Base-by-base conservation (phyloP, 2,113 vertebrate species). In the Craseonycteris thonglongyai region DNA sequence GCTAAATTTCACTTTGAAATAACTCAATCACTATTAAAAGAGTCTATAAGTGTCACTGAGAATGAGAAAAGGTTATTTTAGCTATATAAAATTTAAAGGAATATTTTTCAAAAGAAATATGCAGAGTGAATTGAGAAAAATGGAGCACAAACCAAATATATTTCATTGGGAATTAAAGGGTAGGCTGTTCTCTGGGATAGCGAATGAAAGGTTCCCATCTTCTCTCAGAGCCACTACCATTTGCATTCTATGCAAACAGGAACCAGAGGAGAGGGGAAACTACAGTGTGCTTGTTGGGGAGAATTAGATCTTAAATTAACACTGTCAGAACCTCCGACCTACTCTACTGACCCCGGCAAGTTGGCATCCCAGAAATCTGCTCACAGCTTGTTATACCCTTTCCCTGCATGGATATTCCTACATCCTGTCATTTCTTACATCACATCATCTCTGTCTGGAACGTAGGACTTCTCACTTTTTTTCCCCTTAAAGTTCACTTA, bases 1-100 rank as follows among this genome's bases (percentile, higher is more conserved):
- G 78, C 56, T 93, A 86, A 88, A 74, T 91, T 89, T 95, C 40
- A 78, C 51, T 91, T 92, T 86, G 74, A 93, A 97, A 96, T 95
- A 86, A 92, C 33, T 92, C 74, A 83, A 56, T 91, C 74, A 40
- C 74, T 78, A 86, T 65, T 47, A 92, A 96, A 83, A 35, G 5
- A 5, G 81, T 65, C 22, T 88, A 19, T 90, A 12, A 54, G 56
- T n/a, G n/a, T n/a, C 13, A 45, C 14, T 42, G n/a, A 30, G 76
- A 91, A 56, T 14, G 49, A 63, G 33, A 85, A 83, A 95, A 69
- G 0, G 0, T 65, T 51, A 28, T 35, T 83, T 38, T 6, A 82
- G 11, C 7, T 74, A 1, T 66, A 9, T 76, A 21, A 81, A 92
- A 94, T 66, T 95, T 94, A 88, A 93, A 91, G 30, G 21, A 26